Evolutionary conservation across 1,140 invertebrate species (phyloP), one percentile per base, ranked within the genome.

Genomic region (Nymphalis io): DNA sequence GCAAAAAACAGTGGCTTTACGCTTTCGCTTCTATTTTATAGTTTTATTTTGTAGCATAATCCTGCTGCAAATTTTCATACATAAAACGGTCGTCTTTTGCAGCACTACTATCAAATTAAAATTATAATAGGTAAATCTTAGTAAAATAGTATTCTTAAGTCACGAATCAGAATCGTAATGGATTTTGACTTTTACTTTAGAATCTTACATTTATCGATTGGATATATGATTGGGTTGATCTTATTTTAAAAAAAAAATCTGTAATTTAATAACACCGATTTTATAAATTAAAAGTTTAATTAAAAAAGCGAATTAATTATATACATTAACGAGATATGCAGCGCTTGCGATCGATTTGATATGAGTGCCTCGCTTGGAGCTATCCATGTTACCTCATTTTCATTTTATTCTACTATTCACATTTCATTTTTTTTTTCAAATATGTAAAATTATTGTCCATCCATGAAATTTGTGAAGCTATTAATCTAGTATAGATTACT

Each of bases 11-110:
- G 46, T 18, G 18, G 46, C 20, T 51, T 21, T 12, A 51, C 46
- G 46, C 46, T 51, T 51, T 51, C 46, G 18, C 18, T 51, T n/a
- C 46, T 20, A 18, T 51, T 20, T 18, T 51, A n/a, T n/a, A n/a
- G n/a, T 51, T 51, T 51, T 51, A 51, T 51, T 51, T 21, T 15
- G 42, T 46, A 46, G 42, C 20, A 20, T 51, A 51, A 51, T 51
- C 46, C 16, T 8, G 15, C 42, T n/a, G 16, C 42, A n/a, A 46
- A 46, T 46, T 33, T 33, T 33, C 42, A 15, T 46, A 16, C 16
- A 46, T 46, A 46, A 46, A 46, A 46, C 4, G 42, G 16, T 6
- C 6, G n/a, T 46, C 1, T 46, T n/a, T 46, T n/a, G n/a, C 42
- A 46, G 42, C 16, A 46, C 1, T 46, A 46, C 42, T 46, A n/a